Conservation (phyloP, 64 coral and sea anemone species). For the Pocillopora verrucosa region DNA sequence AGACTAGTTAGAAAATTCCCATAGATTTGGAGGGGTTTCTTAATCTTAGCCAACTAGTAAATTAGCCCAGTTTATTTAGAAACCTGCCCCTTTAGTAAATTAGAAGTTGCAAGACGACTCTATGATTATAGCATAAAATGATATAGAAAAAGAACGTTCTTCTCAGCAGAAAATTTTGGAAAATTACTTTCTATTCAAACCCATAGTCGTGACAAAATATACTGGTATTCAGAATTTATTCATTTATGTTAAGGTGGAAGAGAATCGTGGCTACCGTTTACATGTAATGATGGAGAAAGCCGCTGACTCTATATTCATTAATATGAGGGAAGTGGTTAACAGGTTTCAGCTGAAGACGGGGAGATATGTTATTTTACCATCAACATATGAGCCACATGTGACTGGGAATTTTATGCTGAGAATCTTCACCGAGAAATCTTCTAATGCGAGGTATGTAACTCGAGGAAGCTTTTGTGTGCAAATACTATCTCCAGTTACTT, state of each 20-base stretch:
- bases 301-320: slow-evolving; percentile 71
- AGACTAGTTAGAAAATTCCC: too few species aligned
- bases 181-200: too few species aligned
- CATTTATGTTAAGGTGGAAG: slow-evolving; percentile 63
- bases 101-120: too few species aligned
- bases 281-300: slow-evolving; percentile 65
- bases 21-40: too few species aligned
- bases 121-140: too few species aligned
- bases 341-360: slow-evolving; percentile 55
- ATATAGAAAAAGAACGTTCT: too few species aligned
- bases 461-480: too few species aligned
- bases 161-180: too few species aligned
- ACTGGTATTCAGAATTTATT: background rate
- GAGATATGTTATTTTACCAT: slow-evolving; percentile 75
- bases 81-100: too few species aligned
- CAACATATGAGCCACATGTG: slow-evolving; percentile 64
- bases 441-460: slow-evolving; percentile 47
- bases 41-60: too few species aligned
- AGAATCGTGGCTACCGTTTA: slow-evolving; percentile 74
- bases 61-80: too few species aligned
- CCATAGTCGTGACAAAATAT: background rate
- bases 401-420: slow-evolving; percentile 65
- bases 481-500: too few species aligned
- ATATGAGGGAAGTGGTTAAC: slow-evolving; percentile 74
- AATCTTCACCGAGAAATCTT: slow-evolving; percentile 66